Conservation (phyloP, 1,140 invertebrate species). For the Gyrodactylus bullatarudis region DNA sequence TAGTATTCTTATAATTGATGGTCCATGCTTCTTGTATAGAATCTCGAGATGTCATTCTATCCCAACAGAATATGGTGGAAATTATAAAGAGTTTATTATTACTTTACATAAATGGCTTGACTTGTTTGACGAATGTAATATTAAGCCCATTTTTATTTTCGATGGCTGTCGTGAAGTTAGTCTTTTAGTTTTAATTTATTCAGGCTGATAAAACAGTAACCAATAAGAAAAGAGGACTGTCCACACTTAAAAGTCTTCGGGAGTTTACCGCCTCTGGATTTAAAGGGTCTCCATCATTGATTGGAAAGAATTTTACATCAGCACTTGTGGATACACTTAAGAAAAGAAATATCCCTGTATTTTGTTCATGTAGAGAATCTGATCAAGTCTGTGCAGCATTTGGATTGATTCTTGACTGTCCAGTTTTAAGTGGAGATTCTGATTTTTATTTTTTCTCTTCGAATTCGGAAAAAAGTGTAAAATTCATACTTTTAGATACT, state of each 20-base stretch:
- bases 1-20: background rate
- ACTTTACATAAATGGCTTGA: background rate
- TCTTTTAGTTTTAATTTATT: background rate
- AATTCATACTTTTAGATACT: background rate
- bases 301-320: background rate
- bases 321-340: background rate
- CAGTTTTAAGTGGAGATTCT: background rate
- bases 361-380: background rate
- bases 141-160: background rate
- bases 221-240: background rate
- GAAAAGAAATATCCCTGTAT: background rate
- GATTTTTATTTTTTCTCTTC: background rate
- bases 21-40: background rate
- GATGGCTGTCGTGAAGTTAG: background rate
- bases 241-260: background rate
- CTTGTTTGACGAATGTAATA: background rate
- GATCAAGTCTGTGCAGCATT: background rate
- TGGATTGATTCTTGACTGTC: background rate
- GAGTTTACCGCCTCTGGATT: background rate
- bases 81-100: background rate
- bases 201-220: background rate
- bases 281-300: background rate
- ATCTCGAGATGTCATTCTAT: background rate
- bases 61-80: background rate
- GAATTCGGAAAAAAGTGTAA: background rate